Evolutionary conservation across 2,888 invertebrate genomes (phyloP).

Genomic region (Danaus chrysippus): DNA sequence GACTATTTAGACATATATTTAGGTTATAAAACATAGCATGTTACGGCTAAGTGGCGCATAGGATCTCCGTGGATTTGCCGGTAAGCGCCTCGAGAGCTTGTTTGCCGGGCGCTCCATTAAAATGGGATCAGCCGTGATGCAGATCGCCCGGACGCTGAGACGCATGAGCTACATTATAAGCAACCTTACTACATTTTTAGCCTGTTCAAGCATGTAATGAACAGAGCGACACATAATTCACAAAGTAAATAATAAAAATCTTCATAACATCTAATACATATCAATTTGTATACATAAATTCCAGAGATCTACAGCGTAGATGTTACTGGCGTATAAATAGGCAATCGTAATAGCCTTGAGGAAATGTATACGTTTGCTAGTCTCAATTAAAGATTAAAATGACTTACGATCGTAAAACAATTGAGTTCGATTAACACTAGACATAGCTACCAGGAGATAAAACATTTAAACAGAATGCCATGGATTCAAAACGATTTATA

Average conservation of each 20-base stretch:
- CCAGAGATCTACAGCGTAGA: conserved; percentile 29
- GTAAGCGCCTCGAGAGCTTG: conserved; percentile 75
- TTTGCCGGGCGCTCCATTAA: conserved; percentile 79
- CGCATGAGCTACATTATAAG: conserved; percentile 38
- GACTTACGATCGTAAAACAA: conserved; percentile 71
- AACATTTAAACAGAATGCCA: conserved; percentile 23
- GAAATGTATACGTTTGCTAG: conserved; percentile 52
- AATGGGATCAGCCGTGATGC: conserved; percentile 77
- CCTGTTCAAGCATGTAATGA: background rate
- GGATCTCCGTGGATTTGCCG: conserved; percentile 72
- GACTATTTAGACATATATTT: conserved; percentile 27
- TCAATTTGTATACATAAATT: conserved; percentile 7
- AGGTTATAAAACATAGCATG: conserved; percentile 54
- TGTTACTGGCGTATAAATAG: conserved; percentile 35
- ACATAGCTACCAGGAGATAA: conserved; percentile 62
- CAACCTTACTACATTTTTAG: conserved; percentile 3
- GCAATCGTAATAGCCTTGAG: conserved; percentile 46
- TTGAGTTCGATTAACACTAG: conserved; percentile 73
- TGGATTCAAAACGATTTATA: conserved; percentile 26
- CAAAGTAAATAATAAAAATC: too few species aligned
- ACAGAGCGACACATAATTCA: background rate
- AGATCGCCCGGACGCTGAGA: conserved; percentile 68
- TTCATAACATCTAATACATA: background rate
- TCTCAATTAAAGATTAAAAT: conserved; percentile 68
- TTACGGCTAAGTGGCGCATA: conserved; percentile 68